Evolutionary conservation across 2,888 invertebrate genomes (phyloP).

Genomic region (Ariolimax columbianus): DNA sequence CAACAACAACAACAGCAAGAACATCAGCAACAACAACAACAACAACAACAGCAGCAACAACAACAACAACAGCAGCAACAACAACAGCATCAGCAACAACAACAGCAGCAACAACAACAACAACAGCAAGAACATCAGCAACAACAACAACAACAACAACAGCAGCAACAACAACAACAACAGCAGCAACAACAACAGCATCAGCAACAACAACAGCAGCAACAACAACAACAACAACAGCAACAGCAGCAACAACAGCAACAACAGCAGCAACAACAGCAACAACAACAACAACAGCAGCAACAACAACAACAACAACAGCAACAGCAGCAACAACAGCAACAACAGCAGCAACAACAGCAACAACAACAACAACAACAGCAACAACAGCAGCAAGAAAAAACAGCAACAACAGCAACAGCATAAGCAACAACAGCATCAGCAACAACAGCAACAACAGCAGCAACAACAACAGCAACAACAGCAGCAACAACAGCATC

Average conservation of each 20-base stretch:
- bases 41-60: neutral
- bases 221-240: neutral
- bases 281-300: neutral
- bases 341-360: constrained; percentile 37
- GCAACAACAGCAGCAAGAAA: constrained; percentile 30
- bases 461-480: too few relatives aligned
- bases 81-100: neutral
- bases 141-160: neutral
- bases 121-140: neutral
- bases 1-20: neutral
- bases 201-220: neutral
- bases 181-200: neutral
- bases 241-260: too few relatives aligned
- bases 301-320: neutral
- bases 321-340: constrained; percentile 12
- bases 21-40: neutral
- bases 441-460: too few relatives aligned
- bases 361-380: constrained; percentile 29
- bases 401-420: too few relatives aligned
- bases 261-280: constrained; percentile 25
- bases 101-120: neutral
- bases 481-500: too few relatives aligned
- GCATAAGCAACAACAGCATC: too few relatives aligned
- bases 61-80: neutral
- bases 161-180: neutral